A percentile compares a stretch with the other conserved stretches of the same genome.
These are phyloP conservation scores for Montifringilla adamsi DNA, from an alignment of 2,113 vertebrate genomes.

Conservation along the genomic window DNA sequence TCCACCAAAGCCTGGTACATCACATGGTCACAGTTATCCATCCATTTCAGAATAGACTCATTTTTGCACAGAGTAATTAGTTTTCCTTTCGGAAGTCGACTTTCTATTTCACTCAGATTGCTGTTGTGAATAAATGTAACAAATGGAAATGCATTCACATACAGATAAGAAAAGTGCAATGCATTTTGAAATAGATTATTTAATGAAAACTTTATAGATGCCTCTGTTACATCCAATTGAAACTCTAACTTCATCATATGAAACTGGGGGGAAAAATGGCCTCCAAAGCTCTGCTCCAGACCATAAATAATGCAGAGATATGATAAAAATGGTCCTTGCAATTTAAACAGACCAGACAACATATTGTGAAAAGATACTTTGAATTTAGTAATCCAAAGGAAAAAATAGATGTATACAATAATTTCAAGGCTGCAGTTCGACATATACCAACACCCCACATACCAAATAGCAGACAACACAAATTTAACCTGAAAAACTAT, in stretches of 20 bases:
- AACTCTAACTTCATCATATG: slow-evolving; percentile 31
- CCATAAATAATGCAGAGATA: slow-evolving; percentile 38
- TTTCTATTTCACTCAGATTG: slow-evolving; percentile 87
- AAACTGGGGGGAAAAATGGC: not conserved
- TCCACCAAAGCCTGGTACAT: slow-evolving; percentile 81
- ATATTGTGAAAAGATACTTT: slow-evolving; percentile 31
- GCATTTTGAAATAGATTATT: slow-evolving; percentile 69
- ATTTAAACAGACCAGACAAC: not conserved
- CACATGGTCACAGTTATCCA: slow-evolving; percentile 84
- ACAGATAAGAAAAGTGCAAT: slow-evolving; percentile 68
- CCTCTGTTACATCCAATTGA: slow-evolving; percentile 48
- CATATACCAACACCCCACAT: slow-evolving; percentile 14
- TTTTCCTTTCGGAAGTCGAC: slow-evolving; percentile 81
- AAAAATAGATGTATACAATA: slow-evolving; percentile 30
- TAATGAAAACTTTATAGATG: slow-evolving; percentile 68
- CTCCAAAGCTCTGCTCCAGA: slow-evolving; percentile 30
- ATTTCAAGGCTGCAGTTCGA: slow-evolving; percentile 48
- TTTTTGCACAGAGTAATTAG: slow-evolving; percentile 83
- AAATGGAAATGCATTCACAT: slow-evolving; percentile 71
- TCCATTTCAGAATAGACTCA: slow-evolving; percentile 85
- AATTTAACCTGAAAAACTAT: slow-evolving; percentile 43
- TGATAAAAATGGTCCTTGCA: slow-evolving; percentile 50
- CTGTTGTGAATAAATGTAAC: slow-evolving; percentile 75
- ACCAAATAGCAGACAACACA: not conserved
- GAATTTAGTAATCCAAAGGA: slow-evolving; percentile 25